Conservation (phyloP, 2,113 vertebrate genomes). For the Turnix velox region DNA sequence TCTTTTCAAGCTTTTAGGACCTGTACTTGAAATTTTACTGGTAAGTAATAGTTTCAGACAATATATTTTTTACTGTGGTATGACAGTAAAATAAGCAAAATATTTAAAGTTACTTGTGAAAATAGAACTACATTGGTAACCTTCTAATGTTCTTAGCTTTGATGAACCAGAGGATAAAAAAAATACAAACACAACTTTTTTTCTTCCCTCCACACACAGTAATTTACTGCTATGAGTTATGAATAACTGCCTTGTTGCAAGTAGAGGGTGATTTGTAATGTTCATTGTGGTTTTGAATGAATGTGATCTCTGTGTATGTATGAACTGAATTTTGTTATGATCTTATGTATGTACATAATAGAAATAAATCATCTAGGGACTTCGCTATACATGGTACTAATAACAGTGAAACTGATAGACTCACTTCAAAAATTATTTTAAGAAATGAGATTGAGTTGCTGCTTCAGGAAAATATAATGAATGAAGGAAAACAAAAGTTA, state of each 20-base stretch:
- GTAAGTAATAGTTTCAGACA: neutral
- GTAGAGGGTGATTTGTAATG: neutral
- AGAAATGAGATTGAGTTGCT: neutral
- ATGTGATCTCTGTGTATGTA: too few species aligned
- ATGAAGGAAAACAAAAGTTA: neutral
- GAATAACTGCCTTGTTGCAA: neutral
- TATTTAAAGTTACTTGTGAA: neutral
- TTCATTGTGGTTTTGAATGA: neutral
- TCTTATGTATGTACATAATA: neutral
- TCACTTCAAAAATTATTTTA: neutral
- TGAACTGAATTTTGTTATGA: neutral
- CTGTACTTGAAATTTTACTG: neutral
- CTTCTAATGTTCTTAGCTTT: neutral
- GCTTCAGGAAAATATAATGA: neutral
- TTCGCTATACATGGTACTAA: neutral
- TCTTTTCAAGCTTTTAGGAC: neutral
- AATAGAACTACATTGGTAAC: neutral
- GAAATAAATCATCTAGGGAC: neutral
- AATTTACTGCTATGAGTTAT: neutral
- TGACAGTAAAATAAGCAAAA: neutral
- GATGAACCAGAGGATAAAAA: neutral
- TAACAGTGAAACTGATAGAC: neutral
- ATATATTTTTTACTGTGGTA: neutral
- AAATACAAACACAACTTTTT: neutral
- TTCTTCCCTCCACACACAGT: neutral